phyloP scores from a whole-genome alignment of 2,797 vertebrate genomes.

The Lithobates pipiens region DNA sequence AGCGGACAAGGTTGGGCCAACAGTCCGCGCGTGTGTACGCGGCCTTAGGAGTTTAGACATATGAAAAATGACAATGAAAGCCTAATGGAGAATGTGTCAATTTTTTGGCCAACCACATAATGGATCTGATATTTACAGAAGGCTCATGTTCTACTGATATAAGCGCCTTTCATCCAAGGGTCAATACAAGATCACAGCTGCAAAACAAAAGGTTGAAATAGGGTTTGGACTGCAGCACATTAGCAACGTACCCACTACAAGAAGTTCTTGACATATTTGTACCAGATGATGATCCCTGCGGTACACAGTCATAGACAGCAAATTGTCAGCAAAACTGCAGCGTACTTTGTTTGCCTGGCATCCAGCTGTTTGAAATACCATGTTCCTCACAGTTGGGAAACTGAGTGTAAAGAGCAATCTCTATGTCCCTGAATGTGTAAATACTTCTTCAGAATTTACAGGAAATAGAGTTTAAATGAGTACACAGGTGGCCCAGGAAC shows the following conservation, averaged over 20 bases:
- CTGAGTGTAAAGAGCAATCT: not conserved
- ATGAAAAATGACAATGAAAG: no score
- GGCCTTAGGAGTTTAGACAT: no score
- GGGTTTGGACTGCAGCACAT: not conserved
- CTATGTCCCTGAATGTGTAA: not conserved
- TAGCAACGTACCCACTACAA: not conserved
- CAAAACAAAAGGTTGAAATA: not conserved
- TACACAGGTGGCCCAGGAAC: not conserved
- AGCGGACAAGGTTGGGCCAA: no score
- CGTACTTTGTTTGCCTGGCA: not conserved
- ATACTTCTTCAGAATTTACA: not conserved
- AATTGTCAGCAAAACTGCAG: not conserved
- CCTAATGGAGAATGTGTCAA: no score
- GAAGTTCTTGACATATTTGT: not conserved
- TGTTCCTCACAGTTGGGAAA: not conserved
- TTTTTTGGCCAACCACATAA: no score
- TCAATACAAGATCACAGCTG: not conserved
- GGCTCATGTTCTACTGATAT: not conserved
- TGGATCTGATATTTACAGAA: not conserved
- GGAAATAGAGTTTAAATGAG: not conserved
- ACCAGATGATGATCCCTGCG: not conserved
- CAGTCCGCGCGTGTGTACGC: no score
- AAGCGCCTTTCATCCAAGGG: not conserved
- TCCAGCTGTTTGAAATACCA: not conserved
- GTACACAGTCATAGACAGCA: not conserved